Evolutionary conservation across 35 echinoderm and acorn worm genomes (phyloP).

Genomic region (Holothuria glaberrima): DNA sequence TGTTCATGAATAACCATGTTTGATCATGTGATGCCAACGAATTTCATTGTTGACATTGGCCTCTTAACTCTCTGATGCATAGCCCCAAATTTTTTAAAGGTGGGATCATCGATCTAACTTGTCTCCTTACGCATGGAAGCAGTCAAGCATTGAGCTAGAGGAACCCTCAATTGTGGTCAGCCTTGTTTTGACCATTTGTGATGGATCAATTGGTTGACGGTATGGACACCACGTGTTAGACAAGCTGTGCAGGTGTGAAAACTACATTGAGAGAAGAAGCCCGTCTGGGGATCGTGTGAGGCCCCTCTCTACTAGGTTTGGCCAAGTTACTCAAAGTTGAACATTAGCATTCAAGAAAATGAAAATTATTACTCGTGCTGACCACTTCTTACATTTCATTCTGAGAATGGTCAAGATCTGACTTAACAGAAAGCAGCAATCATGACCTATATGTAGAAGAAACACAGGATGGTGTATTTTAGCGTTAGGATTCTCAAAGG

Average conservation of each 20-base stretch:
- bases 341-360: too few species aligned
- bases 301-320: too few species aligned
- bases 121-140: neutral
- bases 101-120: neutral
- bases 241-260: conserved; percentile 10
- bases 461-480: too few species aligned
- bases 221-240: neutral
- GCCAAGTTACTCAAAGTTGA: too few species aligned
- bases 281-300: too few species aligned
- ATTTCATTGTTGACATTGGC: neutral
- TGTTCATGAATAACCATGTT: conserved; percentile 16
- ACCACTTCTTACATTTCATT: too few species aligned
- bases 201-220: conserved; percentile 2
- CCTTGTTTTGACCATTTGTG: neutral
- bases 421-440: too few species aligned
- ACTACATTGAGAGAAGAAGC: too few species aligned
- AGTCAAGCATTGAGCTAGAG: neutral
- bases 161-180: neutral
- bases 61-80: neutral
- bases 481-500: too few species aligned
- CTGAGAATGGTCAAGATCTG: too few species aligned
- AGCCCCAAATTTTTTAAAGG: neutral
- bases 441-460: too few species aligned
- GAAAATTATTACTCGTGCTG: too few species aligned
- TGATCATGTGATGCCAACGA: neutral